Evolutionary conservation across 2,113 vertebrate species (phyloP).

Genomic region (Himantopus leucocephalus): DNA sequence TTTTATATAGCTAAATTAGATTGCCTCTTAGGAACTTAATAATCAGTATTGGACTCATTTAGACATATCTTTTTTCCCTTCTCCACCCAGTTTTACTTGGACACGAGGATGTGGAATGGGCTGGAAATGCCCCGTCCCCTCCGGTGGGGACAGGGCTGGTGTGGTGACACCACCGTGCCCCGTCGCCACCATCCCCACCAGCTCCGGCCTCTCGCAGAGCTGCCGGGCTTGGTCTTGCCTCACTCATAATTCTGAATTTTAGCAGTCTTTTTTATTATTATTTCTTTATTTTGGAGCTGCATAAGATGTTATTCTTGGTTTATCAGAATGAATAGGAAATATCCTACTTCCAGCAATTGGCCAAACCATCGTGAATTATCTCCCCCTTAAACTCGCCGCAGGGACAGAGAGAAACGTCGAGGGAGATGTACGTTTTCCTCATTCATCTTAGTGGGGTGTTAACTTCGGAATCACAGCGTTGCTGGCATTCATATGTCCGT

Average conservation of each 20-base stretch:
- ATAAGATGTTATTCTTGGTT: neutral
- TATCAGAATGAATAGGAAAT: neutral
- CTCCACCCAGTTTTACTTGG: neutral
- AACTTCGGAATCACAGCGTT: neutral
- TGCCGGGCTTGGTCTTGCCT: neutral
- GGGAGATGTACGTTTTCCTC: neutral
- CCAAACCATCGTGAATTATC: neutral
- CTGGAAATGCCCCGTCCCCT: neutral
- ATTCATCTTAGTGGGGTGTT: neutral
- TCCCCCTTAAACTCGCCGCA: neutral
- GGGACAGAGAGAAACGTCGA: neutral
- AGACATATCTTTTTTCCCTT: neutral
- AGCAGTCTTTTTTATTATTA: no score
- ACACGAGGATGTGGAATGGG: neutral
- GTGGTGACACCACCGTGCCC: neutral
- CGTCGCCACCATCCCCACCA: neutral
- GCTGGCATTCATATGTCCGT: neutral
- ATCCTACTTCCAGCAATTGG: neutral
- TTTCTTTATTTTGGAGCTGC: neutral
- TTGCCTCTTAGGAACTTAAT: constrained; percentile 68
- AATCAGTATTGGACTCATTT: constrained; percentile 62
- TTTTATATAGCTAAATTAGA: constrained; percentile 75
- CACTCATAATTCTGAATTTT: neutral
- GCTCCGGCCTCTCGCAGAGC: rapidly evolving
- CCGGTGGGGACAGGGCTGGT: neutral